Conservation (phyloP, 2,113 vertebrate genomes). For the Paramormyrops kingsleyae region DNA sequence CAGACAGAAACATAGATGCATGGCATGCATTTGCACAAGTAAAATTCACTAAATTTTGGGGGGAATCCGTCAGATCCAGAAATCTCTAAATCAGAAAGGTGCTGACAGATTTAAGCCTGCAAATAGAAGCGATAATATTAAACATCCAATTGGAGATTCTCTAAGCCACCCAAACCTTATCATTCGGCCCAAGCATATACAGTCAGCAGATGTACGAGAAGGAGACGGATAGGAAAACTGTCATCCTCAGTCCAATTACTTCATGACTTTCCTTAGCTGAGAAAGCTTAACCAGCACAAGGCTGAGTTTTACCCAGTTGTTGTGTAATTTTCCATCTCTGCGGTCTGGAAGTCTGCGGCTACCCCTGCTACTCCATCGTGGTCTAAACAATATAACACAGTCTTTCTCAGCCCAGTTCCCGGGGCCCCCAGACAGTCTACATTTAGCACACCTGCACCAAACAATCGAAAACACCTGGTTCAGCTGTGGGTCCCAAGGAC, state of each 20-base stretch:
- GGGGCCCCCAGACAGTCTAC: not conserved
- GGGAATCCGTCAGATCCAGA: slow-evolving; percentile 1
- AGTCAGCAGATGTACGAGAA: not conserved
- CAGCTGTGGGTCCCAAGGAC: not conserved
- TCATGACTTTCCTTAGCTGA: not conserved
- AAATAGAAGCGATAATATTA: not conserved
- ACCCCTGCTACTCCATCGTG: not conserved
- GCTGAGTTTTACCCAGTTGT: not conserved
- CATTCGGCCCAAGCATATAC: not conserved
- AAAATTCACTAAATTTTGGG: not conserved
- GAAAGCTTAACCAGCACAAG: slow-evolving; percentile 4
- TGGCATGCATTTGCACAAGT: not conserved
- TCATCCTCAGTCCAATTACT: not conserved
- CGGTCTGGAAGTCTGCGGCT: not conserved
- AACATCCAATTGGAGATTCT: not conserved
- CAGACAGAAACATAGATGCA: not conserved
- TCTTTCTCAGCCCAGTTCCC: not conserved
- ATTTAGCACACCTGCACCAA: not conserved
- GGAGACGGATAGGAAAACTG: not conserved
- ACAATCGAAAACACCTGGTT: not conserved
- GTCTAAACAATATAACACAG: not conserved
- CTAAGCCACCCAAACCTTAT: slow-evolving; percentile 13
- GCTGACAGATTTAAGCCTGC: slow-evolving; percentile 18
- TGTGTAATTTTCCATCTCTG: not conserved
- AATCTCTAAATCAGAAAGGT: slow-evolving; percentile 2